Evolutionary conservation across 2,797 vertebrate species (phyloP).

Genomic region (Protonibea diacanthus): DNA sequence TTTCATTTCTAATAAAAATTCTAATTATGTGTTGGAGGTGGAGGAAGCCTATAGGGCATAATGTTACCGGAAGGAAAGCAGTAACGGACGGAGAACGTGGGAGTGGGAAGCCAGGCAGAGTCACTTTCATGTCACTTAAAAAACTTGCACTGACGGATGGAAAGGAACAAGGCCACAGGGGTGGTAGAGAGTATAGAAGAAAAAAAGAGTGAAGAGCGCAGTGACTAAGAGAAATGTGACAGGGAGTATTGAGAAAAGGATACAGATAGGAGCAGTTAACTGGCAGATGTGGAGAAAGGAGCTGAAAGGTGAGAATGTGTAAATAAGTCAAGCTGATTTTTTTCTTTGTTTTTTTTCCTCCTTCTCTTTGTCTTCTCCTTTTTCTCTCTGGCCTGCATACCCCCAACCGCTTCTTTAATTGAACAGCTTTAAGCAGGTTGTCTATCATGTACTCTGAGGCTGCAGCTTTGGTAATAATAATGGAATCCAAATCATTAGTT

Average conservation of each 20-base stretch:
- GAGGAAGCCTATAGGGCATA: constrained; percentile 69
- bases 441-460: constrained; percentile 51
- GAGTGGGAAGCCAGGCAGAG: constrained; percentile 29
- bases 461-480: constrained; percentile 46
- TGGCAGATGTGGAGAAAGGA: constrained; percentile 21
- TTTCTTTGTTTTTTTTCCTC: background rate
- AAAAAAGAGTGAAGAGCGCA: constrained; percentile 3
- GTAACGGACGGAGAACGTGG: constrained; percentile 18
- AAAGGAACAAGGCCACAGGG: constrained; percentile 35
- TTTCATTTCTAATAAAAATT: constrained; percentile 72
- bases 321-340: constrained; percentile 37
- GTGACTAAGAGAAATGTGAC: constrained; percentile 21
- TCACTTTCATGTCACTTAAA: constrained; percentile 41
- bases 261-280: constrained; percentile 18
- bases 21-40: constrained; percentile 67
- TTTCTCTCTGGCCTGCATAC: constrained; percentile 23
- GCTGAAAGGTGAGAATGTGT: constrained; percentile 50
- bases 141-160: constrained; percentile 23
- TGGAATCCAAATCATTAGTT: constrained; percentile 54
- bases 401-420: constrained; percentile 60
- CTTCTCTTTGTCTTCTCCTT: constrained; percentile 35
- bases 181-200: background rate
- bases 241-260: constrained; percentile 18
- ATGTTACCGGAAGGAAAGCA: constrained; percentile 53
- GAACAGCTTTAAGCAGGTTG: constrained; percentile 60